Conservation (phyloP, 2,113 vertebrate species). For the Tiliqua scincoides region DNA sequence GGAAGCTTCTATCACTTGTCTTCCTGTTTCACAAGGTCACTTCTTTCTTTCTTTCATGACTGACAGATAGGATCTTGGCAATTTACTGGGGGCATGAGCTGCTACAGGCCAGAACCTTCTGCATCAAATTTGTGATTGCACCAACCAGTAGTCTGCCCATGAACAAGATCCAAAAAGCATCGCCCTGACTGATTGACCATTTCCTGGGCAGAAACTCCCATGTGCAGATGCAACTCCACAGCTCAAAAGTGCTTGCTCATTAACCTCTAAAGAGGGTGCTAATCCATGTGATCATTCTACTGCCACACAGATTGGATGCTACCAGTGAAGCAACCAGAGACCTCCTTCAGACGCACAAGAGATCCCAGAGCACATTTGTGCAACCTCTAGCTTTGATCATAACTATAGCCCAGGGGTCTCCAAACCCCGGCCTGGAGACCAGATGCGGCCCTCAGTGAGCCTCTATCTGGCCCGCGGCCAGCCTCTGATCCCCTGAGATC, state of each 20-base stretch:
- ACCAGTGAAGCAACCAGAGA: neutral
- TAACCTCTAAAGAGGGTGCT: neutral
- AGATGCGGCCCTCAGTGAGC: too few species aligned
- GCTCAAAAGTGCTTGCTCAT: neutral
- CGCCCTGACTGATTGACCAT: neutral
- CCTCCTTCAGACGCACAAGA: neutral
- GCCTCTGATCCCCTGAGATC: too few species aligned
- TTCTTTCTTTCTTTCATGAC: neutral
- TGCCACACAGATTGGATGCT: neutral
- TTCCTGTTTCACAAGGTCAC: neutral
- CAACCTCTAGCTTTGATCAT: neutral
- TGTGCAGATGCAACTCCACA: neutral
- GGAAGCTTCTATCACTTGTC: neutral
- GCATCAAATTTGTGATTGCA: neutral
- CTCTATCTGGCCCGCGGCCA: too few species aligned
- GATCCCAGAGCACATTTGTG: neutral
- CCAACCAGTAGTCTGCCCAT: too few species aligned
- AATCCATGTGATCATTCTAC: neutral
- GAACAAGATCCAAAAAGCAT: neutral
- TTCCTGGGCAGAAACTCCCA: neutral
- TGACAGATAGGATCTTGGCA: neutral
- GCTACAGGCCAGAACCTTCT: neutral
- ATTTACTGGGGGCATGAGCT: neutral
- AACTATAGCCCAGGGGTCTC: too few species aligned
- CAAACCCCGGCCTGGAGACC: too few species aligned